These are phyloP conservation scores for Machimus atricapillus DNA, from an alignment of 2,888 invertebrate genomes.

Conservation along the genomic window DNA sequence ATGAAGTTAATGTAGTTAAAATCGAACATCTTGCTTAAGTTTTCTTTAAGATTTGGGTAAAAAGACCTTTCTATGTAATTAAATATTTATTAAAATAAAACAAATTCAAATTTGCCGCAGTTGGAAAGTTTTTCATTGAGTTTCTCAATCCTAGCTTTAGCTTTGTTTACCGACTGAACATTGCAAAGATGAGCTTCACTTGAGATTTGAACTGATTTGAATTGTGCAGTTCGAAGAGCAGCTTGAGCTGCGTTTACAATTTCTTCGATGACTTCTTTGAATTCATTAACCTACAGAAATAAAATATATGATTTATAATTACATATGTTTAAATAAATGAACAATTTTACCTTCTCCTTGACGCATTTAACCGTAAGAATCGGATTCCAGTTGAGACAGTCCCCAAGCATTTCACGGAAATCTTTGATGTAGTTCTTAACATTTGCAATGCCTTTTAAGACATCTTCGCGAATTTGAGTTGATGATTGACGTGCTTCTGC, in stretches of 20 bases:
- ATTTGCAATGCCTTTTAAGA: not conserved
- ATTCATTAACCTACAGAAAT: not conserved
- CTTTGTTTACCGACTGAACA: not conserved
- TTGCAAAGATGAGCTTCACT: not conserved
- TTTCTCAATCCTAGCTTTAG: not conserved
- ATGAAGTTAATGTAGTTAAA: too few species aligned
- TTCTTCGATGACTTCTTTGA: not conserved
- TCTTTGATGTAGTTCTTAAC: not conserved
- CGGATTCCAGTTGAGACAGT: slow-evolving; percentile 12
- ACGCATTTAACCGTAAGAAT: not conserved
- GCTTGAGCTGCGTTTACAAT: not conserved
- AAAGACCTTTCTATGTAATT: not conserved
- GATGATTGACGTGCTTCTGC: not conserved
- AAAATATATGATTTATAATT: not conserved
- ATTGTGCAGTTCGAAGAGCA: not conserved
- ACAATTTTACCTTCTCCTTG: not conserved
- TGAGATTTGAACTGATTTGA: slow-evolving; percentile 1
- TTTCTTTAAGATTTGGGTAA: not conserved
- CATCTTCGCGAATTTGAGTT: not conserved
- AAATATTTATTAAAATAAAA: not conserved
- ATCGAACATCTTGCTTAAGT: not conserved
- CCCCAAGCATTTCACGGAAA: not conserved
- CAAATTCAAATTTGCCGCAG: not conserved
- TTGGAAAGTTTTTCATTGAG: not conserved
- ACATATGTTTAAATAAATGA: not conserved